Evolutionary conservation across 1,140 invertebrate genomes (phyloP).

Genomic region (Apis florea): DNA sequence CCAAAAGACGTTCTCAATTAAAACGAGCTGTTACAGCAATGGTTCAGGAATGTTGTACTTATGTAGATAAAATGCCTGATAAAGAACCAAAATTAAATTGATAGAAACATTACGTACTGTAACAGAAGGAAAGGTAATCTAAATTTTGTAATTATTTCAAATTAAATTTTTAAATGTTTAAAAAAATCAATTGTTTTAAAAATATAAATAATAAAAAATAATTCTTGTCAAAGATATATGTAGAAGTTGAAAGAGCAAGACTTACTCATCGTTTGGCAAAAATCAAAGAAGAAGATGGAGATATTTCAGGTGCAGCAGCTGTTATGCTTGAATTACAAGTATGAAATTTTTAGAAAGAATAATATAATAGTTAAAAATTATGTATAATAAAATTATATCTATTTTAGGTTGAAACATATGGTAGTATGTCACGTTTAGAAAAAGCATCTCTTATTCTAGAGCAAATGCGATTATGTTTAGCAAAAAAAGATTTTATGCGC

Average conservation of each 20-base stretch:
- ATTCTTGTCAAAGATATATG: constrained; percentile 90
- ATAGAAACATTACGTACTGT: constrained; percentile 98
- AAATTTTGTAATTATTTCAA: background rate
- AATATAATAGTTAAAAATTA: background rate
- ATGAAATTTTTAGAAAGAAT: background rate
- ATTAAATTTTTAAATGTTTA: background rate
- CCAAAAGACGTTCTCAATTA: constrained; percentile 96
- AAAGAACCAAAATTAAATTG: constrained; percentile 95
- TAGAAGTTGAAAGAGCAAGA: constrained; percentile 98
- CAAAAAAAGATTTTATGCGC: constrained; percentile 97
- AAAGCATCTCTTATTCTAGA: constrained; percentile 99
- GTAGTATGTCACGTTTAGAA: constrained; percentile 98
- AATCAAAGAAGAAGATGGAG: constrained; percentile 95
- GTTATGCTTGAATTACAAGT: constrained; percentile 97
- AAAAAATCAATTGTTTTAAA: background rate
- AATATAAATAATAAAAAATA: background rate
- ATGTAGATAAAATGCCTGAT: constrained; percentile 95
- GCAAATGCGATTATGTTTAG: constrained; percentile 98
- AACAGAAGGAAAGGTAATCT: constrained; percentile 94
- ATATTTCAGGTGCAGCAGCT: constrained; percentile 93
- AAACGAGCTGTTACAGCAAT: constrained; percentile 99
- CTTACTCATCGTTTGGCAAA: constrained; percentile 96
- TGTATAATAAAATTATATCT: background rate
- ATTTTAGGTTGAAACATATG: constrained; percentile 96
- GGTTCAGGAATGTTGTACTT: constrained; percentile 98